phyloP scores from a whole-genome alignment of 2,888 invertebrate species.

The Phania funesta region DNA sequence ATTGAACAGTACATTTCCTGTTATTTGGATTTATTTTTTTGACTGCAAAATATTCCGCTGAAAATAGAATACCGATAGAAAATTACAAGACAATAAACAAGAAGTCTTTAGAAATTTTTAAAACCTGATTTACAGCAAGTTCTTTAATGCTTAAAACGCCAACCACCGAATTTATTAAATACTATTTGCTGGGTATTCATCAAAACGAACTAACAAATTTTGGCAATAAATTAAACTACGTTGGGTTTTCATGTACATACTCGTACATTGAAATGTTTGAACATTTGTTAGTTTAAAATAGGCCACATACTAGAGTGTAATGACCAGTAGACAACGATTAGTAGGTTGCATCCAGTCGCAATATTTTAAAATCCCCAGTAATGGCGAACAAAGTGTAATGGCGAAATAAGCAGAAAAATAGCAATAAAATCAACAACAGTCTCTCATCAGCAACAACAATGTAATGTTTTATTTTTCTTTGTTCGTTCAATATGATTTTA shows the following conservation, averaged over 20 bases:
- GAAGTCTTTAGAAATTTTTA: no score
- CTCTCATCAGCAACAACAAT: neutral
- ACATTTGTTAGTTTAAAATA: constrained; percentile 33
- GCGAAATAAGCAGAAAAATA: neutral
- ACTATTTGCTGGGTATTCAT: constrained; percentile 15
- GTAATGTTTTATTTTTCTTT: neutral
- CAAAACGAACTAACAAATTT: constrained; percentile 24
- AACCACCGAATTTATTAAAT: neutral
- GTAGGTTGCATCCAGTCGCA: neutral
- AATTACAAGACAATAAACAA: no score
- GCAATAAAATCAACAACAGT: neutral
- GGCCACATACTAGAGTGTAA: constrained; percentile 9
- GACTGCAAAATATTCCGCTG: no score
- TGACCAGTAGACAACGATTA: neutral
- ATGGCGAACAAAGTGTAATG: neutral
- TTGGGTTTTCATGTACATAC: neutral
- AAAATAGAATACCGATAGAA: no score
- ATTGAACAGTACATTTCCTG: no score
- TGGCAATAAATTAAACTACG: constrained; percentile 33
- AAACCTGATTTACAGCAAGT: no score
- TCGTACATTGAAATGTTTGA: neutral
- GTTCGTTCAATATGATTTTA: neutral
- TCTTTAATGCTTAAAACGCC: no score
- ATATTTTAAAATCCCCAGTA: constrained; percentile 15
- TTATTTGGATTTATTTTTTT: no score